Evolutionary conservation across 2,888 invertebrate genomes (phyloP).

Genomic region (Dasypogon diadema): DNA sequence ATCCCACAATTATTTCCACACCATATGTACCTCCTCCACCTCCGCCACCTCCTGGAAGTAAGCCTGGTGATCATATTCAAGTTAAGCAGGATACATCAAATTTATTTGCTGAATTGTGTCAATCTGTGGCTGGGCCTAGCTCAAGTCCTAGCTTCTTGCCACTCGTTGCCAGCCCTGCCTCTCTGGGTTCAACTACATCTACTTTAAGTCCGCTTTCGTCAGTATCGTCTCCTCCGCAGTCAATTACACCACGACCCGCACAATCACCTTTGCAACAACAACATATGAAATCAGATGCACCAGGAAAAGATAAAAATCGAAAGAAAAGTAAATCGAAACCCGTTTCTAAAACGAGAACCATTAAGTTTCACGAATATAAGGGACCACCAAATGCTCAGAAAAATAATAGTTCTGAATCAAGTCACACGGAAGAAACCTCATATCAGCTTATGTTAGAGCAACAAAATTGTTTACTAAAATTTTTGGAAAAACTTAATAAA

Average conservation of each 20-base stretch:
- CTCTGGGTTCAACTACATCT: slow-evolving; percentile 75
- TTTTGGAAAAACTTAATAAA: slow-evolving; percentile 85
- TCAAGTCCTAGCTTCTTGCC: slow-evolving; percentile 70
- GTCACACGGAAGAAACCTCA: slow-evolving; percentile 76
- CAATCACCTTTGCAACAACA: slow-evolving; percentile 68
- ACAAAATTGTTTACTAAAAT: slow-evolving; percentile 88
- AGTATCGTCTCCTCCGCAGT: slow-evolving; percentile 74
- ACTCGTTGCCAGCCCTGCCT: slow-evolving; percentile 69
- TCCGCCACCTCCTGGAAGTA: slow-evolving; percentile 57
- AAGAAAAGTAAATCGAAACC: slow-evolving; percentile 87
- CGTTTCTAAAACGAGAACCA: slow-evolving; percentile 85
- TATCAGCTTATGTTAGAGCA: slow-evolving; percentile 94
- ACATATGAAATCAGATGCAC: slow-evolving; percentile 71
- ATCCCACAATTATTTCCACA: slow-evolving; percentile 61
- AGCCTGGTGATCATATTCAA: slow-evolving; percentile 58
- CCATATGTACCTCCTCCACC: slow-evolving; percentile 60
- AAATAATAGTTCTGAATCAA: slow-evolving; percentile 71
- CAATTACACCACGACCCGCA: slow-evolving; percentile 71
- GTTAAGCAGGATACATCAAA: slow-evolving; percentile 68
- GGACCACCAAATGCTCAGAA: slow-evolving; percentile 91
- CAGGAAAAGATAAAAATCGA: slow-evolving; percentile 82
- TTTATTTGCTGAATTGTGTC: slow-evolving; percentile 74
- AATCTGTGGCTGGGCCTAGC: slow-evolving; percentile 70
- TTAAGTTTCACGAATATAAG: slow-evolving; percentile 98
- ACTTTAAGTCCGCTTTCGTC: slow-evolving; percentile 78